phyloP scores from a whole-genome alignment of 2,888 invertebrate genomes.

The Athetis lepigone region DNA sequence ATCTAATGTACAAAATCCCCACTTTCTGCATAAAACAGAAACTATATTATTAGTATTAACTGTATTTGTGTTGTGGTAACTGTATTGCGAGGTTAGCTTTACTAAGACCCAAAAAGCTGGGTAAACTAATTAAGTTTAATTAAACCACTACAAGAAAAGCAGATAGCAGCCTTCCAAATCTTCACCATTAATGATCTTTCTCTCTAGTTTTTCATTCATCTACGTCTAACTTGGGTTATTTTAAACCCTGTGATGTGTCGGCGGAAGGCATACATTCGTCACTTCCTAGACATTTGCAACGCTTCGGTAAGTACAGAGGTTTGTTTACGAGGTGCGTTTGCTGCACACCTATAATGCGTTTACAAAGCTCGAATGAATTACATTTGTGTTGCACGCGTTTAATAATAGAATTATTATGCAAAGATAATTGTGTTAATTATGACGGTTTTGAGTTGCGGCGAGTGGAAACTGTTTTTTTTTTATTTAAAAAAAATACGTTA shows the following conservation, averaged over 20 bases:
- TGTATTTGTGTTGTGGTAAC: too few species aligned
- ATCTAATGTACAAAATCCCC: too few species aligned
- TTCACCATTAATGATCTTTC: background rate
- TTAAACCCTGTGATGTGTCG: conserved; percentile 14
- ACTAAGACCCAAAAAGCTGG: too few species aligned
- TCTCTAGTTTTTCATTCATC: background rate
- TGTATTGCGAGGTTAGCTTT: too few species aligned
- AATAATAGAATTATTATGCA: conserved; percentile 13
- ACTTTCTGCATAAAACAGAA: too few species aligned
- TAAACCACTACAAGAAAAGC: too few species aligned
- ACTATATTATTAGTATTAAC: too few species aligned
- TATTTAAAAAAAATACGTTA: too few species aligned
- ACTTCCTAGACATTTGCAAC: conserved; percentile 49
- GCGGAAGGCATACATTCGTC: conserved; percentile 36
- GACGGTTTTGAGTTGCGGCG: background rate
- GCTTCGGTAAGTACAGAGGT: conserved; percentile 34
- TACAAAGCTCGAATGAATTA: conserved; percentile 31
- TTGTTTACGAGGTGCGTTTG: conserved; percentile 48
- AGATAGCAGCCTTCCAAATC: too few species aligned
- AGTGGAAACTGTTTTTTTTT: too few species aligned
- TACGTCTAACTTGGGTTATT: conserved; percentile 15
- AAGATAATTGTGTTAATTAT: conserved; percentile 1
- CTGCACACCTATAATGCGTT: conserved; percentile 14
- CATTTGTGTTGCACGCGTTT: conserved; percentile 34
- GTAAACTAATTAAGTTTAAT: too few species aligned